phyloP scores from a whole-genome alignment of 2,113 vertebrate species.

The Gobius niger region DNA sequence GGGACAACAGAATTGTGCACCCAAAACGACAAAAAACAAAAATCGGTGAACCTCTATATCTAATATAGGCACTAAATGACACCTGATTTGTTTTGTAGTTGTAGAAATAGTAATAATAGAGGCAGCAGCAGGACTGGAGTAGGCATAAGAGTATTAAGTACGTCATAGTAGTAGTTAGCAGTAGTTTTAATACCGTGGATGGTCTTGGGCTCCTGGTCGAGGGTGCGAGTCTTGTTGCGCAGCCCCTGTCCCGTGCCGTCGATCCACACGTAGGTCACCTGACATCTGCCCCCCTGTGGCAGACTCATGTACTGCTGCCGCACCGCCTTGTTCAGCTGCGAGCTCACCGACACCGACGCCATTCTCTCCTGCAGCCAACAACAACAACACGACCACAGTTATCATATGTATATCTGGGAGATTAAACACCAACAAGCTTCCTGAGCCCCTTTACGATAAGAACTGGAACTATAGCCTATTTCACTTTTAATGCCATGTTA shows the following conservation, averaged over 20 bases:
- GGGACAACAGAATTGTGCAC: too few relatives aligned
- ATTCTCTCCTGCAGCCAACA: constrained; percentile 42
- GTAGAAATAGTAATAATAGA: too few relatives aligned
- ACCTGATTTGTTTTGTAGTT: background rate
- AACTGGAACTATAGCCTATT: too few relatives aligned
- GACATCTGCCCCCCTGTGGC: constrained; percentile 70
- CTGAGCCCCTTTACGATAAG: too few relatives aligned
- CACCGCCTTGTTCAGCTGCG: constrained; percentile 46
- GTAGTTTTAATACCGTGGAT: constrained; percentile 28
- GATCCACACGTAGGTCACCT: constrained; percentile 85
- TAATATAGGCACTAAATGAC: background rate
- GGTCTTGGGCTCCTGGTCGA: constrained; percentile 70
- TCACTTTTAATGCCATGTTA: too few relatives aligned
- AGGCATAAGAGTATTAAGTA: too few relatives aligned
- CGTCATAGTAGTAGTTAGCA: background rate
- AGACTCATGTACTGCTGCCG: constrained; percentile 78
- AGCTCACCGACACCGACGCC: constrained; percentile 42
- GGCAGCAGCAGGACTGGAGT: too few relatives aligned
- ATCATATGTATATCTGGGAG: too few relatives aligned
- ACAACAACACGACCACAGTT: background rate
- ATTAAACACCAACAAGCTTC: too few relatives aligned
- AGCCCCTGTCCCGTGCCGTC: constrained; percentile 79
- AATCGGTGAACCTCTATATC: too few relatives aligned
- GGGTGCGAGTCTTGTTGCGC: constrained; percentile 75
- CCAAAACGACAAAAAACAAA: too few relatives aligned